These are phyloP conservation scores for Harpalus rubripes DNA, from an alignment of 2,888 invertebrate genomes.

Conservation along the genomic window DNA sequence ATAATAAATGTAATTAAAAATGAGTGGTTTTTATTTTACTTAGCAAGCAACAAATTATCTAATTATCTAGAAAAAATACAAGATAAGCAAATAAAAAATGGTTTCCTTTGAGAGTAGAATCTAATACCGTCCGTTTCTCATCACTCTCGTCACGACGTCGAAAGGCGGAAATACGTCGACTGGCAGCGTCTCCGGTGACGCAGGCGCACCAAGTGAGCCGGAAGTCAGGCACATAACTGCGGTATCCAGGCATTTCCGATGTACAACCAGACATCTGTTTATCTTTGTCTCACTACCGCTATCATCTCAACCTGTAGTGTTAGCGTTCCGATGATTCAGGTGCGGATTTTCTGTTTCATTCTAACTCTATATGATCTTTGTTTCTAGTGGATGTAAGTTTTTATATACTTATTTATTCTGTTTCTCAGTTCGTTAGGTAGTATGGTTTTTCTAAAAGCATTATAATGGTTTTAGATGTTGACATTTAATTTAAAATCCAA, in stretches of 20 bases:
- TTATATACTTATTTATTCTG: conserved; percentile 31
- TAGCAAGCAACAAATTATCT: not conserved
- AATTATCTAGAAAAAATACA: conserved; percentile 8
- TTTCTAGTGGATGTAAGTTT: conserved; percentile 14
- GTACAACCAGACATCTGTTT: conserved; percentile 36
- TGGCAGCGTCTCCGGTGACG: conserved; percentile 29
- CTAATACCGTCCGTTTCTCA: not conserved
- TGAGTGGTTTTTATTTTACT: too few relatives aligned
- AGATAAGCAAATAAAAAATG: not conserved
- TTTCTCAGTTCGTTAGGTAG: conserved; percentile 4
- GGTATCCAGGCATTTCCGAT: conserved; percentile 70
- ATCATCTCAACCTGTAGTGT: conserved; percentile 4
- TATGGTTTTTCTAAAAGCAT: conserved; percentile 12
- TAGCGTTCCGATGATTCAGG: conserved; percentile 19
- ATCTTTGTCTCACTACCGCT: conserved; percentile 28
- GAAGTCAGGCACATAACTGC: conserved; percentile 69
- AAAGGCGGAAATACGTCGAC: conserved; percentile 50
- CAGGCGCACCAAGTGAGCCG: conserved; percentile 59
- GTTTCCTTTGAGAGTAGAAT: conserved; percentile 14
- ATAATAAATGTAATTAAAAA: too few relatives aligned
- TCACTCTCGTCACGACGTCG: conserved; percentile 1
- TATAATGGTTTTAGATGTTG: conserved; percentile 13
- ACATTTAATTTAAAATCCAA: conserved; percentile 5
- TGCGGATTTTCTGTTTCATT: not conserved
- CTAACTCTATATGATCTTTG: conserved; percentile 29